Percentiles rank a stretch among this genome's conserved stretches.
Conservation (phyloP, 2,797 vertebrate species). For the Notoglanidium macrostoma region DNA sequence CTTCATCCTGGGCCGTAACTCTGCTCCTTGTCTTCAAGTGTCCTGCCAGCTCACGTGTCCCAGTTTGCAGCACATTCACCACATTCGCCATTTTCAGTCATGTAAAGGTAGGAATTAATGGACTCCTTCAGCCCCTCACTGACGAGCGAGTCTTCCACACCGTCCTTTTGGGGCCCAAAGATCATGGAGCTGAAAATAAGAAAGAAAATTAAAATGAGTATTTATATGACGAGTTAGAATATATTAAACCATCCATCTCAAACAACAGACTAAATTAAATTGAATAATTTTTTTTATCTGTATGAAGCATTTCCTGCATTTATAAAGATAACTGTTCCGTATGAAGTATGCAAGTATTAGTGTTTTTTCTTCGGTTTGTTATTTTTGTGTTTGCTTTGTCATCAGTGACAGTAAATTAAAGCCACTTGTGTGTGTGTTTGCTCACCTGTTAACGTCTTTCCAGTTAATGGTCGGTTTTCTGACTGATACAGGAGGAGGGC, state of each 20-base stretch:
- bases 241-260: background rate
- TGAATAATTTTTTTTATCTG: background rate
- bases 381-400: background rate
- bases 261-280: background rate
- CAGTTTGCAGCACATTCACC: slow-evolving; percentile 51
- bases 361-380: background rate
- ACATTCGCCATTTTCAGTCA: slow-evolving; percentile 63
- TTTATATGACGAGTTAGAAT: background rate
- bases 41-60: slow-evolving; percentile 53
- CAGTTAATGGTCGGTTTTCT: slow-evolving; percentile 71
- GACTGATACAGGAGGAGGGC: slow-evolving; percentile 56
- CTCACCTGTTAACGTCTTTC: slow-evolving; percentile 76
- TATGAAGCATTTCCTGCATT: background rate
- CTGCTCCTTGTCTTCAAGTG: background rate
- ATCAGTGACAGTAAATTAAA: background rate
- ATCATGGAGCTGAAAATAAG: slow-evolving; percentile 69
- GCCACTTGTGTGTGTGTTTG: background rate
- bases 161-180: slow-evolving; percentile 53
- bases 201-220: background rate
- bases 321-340: background rate
- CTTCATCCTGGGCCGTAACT: background rate
- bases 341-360: background rate
- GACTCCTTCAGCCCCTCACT: slow-evolving; percentile 79
- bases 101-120: slow-evolving; percentile 77
- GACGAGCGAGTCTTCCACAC: slow-evolving; percentile 64